Conservation (phyloP, 2,797 vertebrate genomes). For the Catharus ustulatus region DNA sequence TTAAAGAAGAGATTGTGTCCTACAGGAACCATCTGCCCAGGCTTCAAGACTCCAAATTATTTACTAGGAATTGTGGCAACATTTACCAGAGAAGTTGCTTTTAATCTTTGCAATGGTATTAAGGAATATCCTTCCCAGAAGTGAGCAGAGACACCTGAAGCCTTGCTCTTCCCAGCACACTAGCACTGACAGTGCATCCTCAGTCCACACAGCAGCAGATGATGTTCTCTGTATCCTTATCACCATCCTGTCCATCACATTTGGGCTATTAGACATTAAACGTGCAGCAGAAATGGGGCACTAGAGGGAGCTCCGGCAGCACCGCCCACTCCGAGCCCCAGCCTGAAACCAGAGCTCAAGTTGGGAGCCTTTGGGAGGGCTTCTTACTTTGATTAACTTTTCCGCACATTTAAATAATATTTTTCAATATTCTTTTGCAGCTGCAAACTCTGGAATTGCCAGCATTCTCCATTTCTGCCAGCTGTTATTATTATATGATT, state of each 20-base stretch:
- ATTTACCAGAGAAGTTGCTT: background rate
- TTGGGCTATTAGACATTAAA: background rate
- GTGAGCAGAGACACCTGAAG: background rate
- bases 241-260: background rate
- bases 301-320: slow-evolving; percentile 23
- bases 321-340: background rate
- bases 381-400: background rate
- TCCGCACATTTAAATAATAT: background rate
- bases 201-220: background rate
- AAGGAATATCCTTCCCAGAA: background rate
- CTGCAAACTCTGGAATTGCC: background rate
- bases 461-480: background rate
- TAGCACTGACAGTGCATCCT: background rate
- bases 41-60: background rate
- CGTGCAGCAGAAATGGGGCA: background rate
- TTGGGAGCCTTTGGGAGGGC: background rate
- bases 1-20: background rate
- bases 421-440: background rate
- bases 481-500: background rate
- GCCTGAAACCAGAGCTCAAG: background rate
- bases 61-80: background rate
- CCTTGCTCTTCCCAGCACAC: background rate
- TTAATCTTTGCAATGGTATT: background rate
- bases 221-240: background rate
- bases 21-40: background rate